Conservation (phyloP, 2,888 invertebrate genomes). For the Bellardia pandia region DNA sequence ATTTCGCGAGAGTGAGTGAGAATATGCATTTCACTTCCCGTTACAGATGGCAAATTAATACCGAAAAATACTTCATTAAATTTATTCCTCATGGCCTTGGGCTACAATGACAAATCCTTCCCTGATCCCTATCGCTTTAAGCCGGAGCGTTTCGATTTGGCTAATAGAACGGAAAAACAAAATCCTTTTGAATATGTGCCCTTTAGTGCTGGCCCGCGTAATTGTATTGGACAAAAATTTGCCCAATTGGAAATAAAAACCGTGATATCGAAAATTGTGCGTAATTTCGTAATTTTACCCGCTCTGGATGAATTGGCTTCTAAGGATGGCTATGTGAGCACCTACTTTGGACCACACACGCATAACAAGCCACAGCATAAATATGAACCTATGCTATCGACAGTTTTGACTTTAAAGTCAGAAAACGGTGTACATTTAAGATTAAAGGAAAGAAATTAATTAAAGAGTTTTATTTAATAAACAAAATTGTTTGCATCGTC, state of each 20-base stretch:
- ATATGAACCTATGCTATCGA: slow-evolving; percentile 83
- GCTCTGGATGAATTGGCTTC: slow-evolving; percentile 79
- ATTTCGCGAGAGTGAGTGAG: not conserved
- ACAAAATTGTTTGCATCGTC: not conserved
- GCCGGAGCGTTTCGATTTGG: slow-evolving; percentile 86
- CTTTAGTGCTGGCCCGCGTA: slow-evolving; percentile 88
- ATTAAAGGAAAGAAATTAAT: slow-evolving; percentile 79
- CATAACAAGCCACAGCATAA: slow-evolving; percentile 75
- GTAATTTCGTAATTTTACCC: slow-evolving; percentile 84
- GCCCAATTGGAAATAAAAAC: slow-evolving; percentile 86
- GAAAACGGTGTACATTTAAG: slow-evolving; percentile 84
- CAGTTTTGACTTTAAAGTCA: slow-evolving; percentile 85
- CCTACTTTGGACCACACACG: slow-evolving; percentile 74
- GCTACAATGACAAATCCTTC: slow-evolving; percentile 79
- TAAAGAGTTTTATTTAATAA: slow-evolving; percentile 22
- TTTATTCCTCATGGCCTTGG: slow-evolving; percentile 78
- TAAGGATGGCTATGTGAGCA: slow-evolving; percentile 77
- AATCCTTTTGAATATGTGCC: slow-evolving; percentile 86
- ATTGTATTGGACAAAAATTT: slow-evolving; percentile 86
- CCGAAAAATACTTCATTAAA: slow-evolving; percentile 78
- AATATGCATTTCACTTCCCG: not conserved
- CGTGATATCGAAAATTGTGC: slow-evolving; percentile 85
- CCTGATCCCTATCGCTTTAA: slow-evolving; percentile 80
- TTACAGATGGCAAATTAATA: slow-evolving; percentile 79
- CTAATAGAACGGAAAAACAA: slow-evolving; percentile 78